These are phyloP conservation scores for Pedionomus torquatus DNA, from an alignment of 2,113 vertebrate genomes.

Conservation along the genomic window DNA sequence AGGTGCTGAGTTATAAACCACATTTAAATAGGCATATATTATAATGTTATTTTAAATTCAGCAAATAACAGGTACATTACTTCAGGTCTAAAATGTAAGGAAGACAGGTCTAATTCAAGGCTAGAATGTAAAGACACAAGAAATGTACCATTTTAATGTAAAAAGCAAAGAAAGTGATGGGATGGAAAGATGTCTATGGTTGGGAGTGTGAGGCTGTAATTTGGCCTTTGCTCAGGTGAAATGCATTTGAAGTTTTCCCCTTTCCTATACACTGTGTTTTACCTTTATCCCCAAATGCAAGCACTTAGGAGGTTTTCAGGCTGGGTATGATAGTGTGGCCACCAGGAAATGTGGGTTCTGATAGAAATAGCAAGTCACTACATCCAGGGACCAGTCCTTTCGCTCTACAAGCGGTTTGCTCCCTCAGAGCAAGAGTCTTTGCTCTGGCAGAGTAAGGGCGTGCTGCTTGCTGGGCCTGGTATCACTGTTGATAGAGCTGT, in stretches of 20 bases:
- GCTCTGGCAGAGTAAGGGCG: not conserved
- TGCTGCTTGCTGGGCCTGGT: not conserved
- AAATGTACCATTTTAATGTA: not conserved
- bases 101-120: not conserved
- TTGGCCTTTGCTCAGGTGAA: not conserved
- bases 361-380: not conserved
- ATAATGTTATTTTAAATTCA: not conserved
- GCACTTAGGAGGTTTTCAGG: not conserved
- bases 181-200: not conserved
- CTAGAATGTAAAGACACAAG: not conserved
- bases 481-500: not conserved
- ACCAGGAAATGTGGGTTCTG: not conserved
- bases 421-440: not conserved
- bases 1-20: not conserved
- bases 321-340: not conserved
- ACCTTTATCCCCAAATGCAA: not conserved
- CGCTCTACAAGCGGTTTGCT: not conserved
- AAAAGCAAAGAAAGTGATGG: not conserved
- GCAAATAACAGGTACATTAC: not conserved
- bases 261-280: not conserved
- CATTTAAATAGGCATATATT: not conserved
- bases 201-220: not conserved
- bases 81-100: not conserved
- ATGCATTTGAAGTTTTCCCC: not conserved
- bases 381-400: not conserved